These are phyloP conservation scores for Pristionchus entomophagus DNA, from an alignment of 2,888 invertebrate species.

Conservation along the genomic window DNA sequence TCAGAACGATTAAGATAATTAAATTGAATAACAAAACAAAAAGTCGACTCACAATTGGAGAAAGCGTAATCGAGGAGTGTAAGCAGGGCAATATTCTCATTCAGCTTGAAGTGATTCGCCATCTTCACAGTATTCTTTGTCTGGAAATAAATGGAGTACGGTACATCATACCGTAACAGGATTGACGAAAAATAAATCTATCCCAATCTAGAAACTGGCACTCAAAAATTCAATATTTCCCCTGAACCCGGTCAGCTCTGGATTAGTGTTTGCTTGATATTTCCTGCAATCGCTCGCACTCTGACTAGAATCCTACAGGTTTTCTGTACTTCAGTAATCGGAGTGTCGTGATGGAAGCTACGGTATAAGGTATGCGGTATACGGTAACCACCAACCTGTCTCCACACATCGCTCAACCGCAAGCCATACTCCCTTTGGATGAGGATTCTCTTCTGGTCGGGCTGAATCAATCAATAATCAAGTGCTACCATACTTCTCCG, in stretches of 20 bases:
- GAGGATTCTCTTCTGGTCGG: background rate
- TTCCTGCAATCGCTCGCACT: too few relatives aligned
- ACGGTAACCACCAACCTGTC: conserved; percentile 20
- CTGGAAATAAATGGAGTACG: background rate
- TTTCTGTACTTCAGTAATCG: too few relatives aligned
- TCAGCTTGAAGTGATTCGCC: conserved; percentile 36
- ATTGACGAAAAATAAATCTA: too few relatives aligned
- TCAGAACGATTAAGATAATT: too few relatives aligned
- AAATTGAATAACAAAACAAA: too few relatives aligned
- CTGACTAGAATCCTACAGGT: too few relatives aligned
- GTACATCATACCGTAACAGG: too few relatives aligned
- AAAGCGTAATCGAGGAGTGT: background rate
- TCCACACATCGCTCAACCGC: conserved; percentile 39
- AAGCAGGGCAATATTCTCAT: background rate
- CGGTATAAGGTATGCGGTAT: background rate
- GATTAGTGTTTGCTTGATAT: too few relatives aligned
- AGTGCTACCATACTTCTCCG: background rate
- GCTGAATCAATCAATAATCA: background rate
- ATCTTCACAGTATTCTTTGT: background rate
- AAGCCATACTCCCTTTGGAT: background rate
- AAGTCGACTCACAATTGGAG: background rate
- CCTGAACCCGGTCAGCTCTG: too few relatives aligned
- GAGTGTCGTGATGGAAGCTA: too few relatives aligned
- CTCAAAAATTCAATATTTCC: too few relatives aligned
- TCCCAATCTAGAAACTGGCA: too few relatives aligned